Conservation (phyloP, 1,140 invertebrate genomes). For the Drosophila subpulchrella region DNA sequence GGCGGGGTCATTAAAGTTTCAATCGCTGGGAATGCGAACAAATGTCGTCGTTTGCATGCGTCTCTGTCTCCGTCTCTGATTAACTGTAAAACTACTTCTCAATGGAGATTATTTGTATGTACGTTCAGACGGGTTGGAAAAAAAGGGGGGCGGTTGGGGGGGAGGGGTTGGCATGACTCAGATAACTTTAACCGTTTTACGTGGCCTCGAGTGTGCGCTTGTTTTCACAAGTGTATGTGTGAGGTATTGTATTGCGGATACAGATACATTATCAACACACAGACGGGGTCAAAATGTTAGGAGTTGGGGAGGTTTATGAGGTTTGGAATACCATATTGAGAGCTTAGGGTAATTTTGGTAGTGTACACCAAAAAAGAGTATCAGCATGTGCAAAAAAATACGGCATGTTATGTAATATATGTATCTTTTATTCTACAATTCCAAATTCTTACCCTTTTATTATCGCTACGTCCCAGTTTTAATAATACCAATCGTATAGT, state of each 20-base stretch:
- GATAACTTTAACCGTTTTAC: slow-evolving; percentile 8
- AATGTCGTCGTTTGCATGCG: slow-evolving; percentile 28
- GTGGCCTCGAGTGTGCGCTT: slow-evolving; percentile 9
- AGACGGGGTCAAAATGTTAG: background rate
- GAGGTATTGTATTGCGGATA: slow-evolving; percentile 3
- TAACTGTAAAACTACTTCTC: slow-evolving; percentile 13
- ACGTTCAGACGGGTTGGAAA: background rate
- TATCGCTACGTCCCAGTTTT: too few relatives aligned
- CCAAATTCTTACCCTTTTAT: too few relatives aligned
- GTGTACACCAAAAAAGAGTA: background rate
- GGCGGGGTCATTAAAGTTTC: slow-evolving; percentile 16
- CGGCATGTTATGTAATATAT: too few relatives aligned
- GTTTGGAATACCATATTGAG: background rate
- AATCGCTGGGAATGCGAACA: slow-evolving; percentile 49
- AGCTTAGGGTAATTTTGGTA: background rate
- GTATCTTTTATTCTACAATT: too few relatives aligned
- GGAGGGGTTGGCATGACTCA: slow-evolving; percentile 1
- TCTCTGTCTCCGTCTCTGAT: slow-evolving; percentile 1
- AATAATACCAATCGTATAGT: too few relatives aligned
- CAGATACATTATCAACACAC: background rate
- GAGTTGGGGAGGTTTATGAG: too few relatives aligned
- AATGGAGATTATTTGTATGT: background rate
- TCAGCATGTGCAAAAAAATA: too few relatives aligned
- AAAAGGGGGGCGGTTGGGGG: background rate
- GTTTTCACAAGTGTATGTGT: slow-evolving; percentile 3